These are phyloP conservation scores for Heptranchias perlo DNA, from an alignment of 2,113 vertebrate species.

Conservation along the genomic window DNA sequence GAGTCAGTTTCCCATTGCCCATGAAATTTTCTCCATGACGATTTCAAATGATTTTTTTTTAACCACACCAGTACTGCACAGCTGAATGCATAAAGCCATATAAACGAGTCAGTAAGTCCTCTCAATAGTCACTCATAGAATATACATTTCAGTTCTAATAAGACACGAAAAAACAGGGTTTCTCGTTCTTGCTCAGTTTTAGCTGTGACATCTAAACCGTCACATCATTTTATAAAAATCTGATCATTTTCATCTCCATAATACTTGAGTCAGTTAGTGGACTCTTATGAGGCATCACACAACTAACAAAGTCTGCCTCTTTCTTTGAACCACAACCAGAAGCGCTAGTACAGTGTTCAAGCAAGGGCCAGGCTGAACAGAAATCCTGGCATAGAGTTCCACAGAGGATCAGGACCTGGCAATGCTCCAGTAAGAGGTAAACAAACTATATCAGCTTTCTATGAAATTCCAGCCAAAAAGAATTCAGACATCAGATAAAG, in stretches of 20 bases:
- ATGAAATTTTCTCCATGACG: constrained; percentile 22
- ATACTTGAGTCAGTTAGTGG: constrained; percentile 46
- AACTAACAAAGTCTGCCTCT: constrained; percentile 60
- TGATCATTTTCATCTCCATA: constrained; percentile 34
- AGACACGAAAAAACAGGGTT: not conserved
- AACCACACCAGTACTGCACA: constrained; percentile 2
- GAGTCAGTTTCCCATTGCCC: constrained; percentile 18
- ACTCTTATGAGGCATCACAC: constrained; percentile 57
- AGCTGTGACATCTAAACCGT: not conserved
- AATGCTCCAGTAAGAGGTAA: not conserved
- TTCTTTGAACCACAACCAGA: constrained; percentile 67
- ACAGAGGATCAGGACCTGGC: not conserved
- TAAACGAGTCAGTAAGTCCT: constrained; percentile 10
- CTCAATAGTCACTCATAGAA: constrained; percentile 3
- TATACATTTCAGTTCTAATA: not conserved
- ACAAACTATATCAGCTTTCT: not conserved
- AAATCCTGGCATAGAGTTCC: constrained; percentile 55
- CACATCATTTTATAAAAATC: constrained; percentile 14
- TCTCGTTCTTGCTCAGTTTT: not conserved
- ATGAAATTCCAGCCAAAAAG: not conserved
- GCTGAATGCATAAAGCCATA: not conserved
- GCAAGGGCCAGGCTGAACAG: constrained; percentile 50
- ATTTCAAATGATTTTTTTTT: constrained; percentile 17
- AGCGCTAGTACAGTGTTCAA: constrained; percentile 63
- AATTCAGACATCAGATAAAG: not conserved